A percentile compares a stretch with the other conserved stretches of the same genome.
phyloP scores from a whole-genome alignment of 1,140 invertebrate genomes.

The Cherax quadricarinatus region DNA sequence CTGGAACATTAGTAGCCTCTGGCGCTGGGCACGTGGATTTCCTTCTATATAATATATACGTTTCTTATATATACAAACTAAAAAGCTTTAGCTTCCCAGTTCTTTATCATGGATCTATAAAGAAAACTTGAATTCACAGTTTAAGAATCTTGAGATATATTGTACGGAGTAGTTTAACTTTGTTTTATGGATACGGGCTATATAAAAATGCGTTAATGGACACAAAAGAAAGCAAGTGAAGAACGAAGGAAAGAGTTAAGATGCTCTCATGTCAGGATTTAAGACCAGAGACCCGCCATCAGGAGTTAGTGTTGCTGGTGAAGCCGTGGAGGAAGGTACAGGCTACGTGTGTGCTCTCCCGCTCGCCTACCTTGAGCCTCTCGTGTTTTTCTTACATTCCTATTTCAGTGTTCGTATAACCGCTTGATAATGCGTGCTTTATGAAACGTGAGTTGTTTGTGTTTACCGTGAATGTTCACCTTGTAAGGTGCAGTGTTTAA shows the following conservation, averaged over 20 bases:
- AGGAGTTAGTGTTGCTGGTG: background rate
- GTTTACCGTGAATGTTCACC: background rate
- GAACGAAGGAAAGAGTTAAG: background rate
- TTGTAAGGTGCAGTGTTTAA: slow-evolving; percentile 4
- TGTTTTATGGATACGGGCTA: background rate
- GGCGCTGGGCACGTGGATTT: background rate
- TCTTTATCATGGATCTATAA: background rate
- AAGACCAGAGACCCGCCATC: background rate
- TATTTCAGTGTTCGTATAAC: background rate
- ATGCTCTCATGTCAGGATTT: background rate
- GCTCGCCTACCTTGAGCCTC: background rate
- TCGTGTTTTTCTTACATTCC: background rate
- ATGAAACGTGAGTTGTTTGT: background rate
- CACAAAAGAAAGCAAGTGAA: background rate
- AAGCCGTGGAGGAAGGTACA: background rate
- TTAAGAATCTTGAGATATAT: background rate
- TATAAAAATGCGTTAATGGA: background rate
- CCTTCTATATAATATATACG: background rate
- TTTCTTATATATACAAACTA: background rate
- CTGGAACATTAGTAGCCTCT: background rate
- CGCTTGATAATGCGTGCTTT: background rate
- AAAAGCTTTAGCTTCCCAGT: background rate
- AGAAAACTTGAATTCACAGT: background rate
- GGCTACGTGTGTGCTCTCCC: background rate
- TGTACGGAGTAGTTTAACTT: background rate